Conservation (phyloP, 1,140 invertebrate species). For the Cyclina sinensis region DNA sequence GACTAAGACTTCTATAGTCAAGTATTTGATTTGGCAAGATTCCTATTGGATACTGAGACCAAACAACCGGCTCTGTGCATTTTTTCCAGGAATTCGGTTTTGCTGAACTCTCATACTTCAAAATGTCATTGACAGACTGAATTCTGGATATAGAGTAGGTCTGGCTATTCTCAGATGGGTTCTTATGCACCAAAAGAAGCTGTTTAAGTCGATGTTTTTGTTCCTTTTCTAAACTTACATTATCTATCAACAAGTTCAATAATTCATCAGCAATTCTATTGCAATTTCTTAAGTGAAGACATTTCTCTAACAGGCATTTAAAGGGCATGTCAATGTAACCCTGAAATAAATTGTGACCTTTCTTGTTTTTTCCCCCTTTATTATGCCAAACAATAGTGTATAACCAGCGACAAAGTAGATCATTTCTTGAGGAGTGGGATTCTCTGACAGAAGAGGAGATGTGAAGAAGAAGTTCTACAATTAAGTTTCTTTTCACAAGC, state of each 20-base stretch:
- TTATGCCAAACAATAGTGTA: conserved; percentile 11
- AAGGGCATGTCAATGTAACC: conserved; percentile 28
- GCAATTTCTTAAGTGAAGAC: background rate
- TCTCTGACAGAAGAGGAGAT: conserved; percentile 13
- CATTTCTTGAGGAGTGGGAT: background rate
- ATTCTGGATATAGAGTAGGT: background rate
- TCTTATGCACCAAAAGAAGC: background rate
- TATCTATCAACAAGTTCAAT: conserved; percentile 6
- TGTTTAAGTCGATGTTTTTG: conserved; percentile 14
- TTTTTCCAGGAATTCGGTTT: background rate
- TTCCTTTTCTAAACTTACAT: background rate
- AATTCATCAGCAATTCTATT: background rate
- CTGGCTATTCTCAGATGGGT: background rate
- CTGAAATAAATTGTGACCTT: background rate
- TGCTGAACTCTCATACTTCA: background rate
- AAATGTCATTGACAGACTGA: background rate
- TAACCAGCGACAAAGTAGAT: conserved; percentile 16
- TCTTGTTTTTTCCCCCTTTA: background rate
- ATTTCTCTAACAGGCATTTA: conserved; percentile 9
- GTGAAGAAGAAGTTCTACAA: conserved; percentile 15
- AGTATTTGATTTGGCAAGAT: conserved; percentile 29
- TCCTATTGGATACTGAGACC: conserved; percentile 31
- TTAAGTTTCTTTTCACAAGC: conserved; percentile 23
- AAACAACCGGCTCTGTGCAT: background rate
- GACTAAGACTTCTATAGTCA: conserved; percentile 24